Evolutionary conservation across 2,113 vertebrate genomes (phyloP).

Genomic region (Plectropomus leopardus): DNA sequence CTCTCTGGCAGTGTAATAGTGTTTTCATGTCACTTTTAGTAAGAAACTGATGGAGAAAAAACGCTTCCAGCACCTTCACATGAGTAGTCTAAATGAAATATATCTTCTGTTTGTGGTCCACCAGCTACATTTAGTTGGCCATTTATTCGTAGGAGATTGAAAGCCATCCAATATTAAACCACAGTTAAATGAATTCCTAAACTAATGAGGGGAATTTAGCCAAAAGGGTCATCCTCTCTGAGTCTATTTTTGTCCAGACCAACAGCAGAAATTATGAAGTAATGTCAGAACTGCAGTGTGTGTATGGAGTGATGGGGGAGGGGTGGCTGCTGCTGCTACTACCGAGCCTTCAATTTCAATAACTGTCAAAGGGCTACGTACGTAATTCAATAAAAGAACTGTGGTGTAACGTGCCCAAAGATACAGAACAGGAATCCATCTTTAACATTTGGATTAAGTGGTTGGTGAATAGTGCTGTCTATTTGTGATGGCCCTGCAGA

Average conservation of each 20-base stretch:
- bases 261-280: conserved; percentile 1
- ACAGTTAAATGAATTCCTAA: conserved; percentile 9
- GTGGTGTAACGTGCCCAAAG: conserved; percentile 24
- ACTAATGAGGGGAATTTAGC: conserved; percentile 23
- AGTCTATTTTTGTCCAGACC: conserved; percentile 23
- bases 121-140: neutral
- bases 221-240: conserved; percentile 21
- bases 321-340: conserved; percentile 9
- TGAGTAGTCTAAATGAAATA: neutral
- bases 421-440: conserved; percentile 22
- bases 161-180: conserved; percentile 14
- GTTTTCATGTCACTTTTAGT: neutral
- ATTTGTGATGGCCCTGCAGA: conserved; percentile 18
- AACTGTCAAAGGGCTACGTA: conserved; percentile 38
- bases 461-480: conserved; percentile 35
- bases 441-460: conserved; percentile 53
- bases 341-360: conserved; percentile 46
- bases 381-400: conserved; percentile 60
- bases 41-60: neutral
- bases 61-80: neutral
- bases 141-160: conserved; percentile 25
- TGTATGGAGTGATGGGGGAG: conserved; percentile 16
- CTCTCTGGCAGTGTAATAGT: neutral
- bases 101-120: neutral
- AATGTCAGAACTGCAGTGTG: neutral